Evolutionary conservation across 2,888 invertebrate genomes (phyloP), one percentile per base, ranked within the genome.

Genomic region (Ferrisia virgata): DNA sequence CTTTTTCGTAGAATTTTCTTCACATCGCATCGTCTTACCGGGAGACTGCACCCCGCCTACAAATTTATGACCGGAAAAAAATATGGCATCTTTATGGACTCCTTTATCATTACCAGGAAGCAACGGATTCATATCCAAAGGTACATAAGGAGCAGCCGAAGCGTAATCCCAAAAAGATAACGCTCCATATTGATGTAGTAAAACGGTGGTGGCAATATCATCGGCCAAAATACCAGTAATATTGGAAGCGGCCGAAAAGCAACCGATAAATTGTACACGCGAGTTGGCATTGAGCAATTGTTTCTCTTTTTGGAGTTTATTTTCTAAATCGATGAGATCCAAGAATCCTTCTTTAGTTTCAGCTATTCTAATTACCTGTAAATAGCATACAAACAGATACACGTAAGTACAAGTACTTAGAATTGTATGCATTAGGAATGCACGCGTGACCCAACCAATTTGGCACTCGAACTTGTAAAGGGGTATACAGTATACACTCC

Each of bases 121-220:
- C 13, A 92, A 90, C 0, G 96, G 95, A 88, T 97, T 96, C 94
- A 96, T 95, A 87, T 95, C 94, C 85, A 96, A 92, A 22, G 91
- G 90, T 0, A 93, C 91, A 87, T 94, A 94, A 0, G 96, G 95
- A 25, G 92, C 93, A 4, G 95, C 94, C 3, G 95, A 91, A 8
- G 96, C 95, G 88, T 94, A 96, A 88, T 97, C 96, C 96, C 96
- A 97, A 87, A 97, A 93, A 3, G 95, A 92, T 86, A 94, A 91
- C 0, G 95, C 96, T 9, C 94, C 94, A 88, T 95, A 94, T 87
- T 92, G 94, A 87, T 96, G 96, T 15, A 96, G 90, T 4, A 95
- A 89, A 18, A 93, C 89, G 0, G 96, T 95, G 9, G 96, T 93
- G 0, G 93, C 93, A 2, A 95, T 92, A 87, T 95, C 95, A 89